Conservation (phyloP, 2,888 invertebrate species). For the Dicyrtoma fusca region DNA sequence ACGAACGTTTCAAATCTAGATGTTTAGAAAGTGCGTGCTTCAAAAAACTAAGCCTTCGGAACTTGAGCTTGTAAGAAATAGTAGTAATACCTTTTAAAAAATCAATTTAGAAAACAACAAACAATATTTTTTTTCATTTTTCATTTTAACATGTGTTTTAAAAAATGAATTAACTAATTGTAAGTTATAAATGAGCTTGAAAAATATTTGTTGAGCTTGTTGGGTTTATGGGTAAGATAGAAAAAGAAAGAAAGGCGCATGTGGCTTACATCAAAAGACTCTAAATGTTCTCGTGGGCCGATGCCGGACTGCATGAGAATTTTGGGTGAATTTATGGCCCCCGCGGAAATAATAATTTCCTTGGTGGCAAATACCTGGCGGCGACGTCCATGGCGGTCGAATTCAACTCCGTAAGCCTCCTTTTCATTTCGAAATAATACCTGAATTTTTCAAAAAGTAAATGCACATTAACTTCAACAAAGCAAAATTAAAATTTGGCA, state of each 20-base stretch:
- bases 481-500: background rate
- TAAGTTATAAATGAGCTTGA: too few species aligned
- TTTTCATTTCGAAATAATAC: constrained; percentile 37
- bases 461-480: background rate
- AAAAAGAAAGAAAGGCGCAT: too few species aligned
- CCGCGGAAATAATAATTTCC: constrained; percentile 49
- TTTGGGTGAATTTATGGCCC: constrained; percentile 49
- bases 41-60: too few species aligned
- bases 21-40: too few species aligned
- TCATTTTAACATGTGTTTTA: constrained; percentile 5
- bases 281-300: constrained; percentile 45
- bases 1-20: too few species aligned
- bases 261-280: constrained; percentile 38
- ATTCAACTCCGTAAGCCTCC: constrained; percentile 49
- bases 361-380: constrained; percentile 39
- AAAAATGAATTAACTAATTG: background rate
- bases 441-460: constrained; percentile 9
- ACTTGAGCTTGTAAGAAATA: too few species aligned
- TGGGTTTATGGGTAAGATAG: too few species aligned
- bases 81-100: too few species aligned
- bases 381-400: constrained; percentile 40
- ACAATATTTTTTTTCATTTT: constrained; percentile 13
- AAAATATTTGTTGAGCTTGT: too few species aligned
- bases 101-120: too few species aligned
- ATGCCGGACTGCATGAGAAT: constrained; percentile 47